Base-by-base conservation (phyloP, 2,113 vertebrate genomes). In the Mus spicilegus region DNA sequence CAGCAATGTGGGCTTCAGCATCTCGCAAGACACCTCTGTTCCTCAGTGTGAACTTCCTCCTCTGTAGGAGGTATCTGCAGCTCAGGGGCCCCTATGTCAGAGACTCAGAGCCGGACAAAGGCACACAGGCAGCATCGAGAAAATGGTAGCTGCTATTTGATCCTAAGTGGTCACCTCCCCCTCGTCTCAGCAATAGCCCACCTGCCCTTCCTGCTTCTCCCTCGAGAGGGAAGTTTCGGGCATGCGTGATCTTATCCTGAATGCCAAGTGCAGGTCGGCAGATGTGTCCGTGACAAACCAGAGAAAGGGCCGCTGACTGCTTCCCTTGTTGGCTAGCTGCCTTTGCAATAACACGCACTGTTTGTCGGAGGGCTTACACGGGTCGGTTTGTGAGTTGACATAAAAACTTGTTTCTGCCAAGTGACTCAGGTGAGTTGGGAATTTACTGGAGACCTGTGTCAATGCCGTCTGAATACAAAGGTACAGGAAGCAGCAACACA, bases 351-450 rank as follows among this genome's bases (percentile, higher is more conserved):
- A 84, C 2, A 49, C 22, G 13, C 90, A 11, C 75, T 97, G 96
- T 95, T 95, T 97, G 93, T 98, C 3, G 39, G 94, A 94, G 92
- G 89, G 95, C 96, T 97, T 95, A 94, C 93, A 89, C 0, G 24
- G 81, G 86, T 94, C 63, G 28, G 86, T 93, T 92, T 97, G 96
- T 80, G 97, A 94, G 91, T 61, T 97, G 96, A 97, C 96, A 94
- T 91, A 96, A 97, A 97, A 97, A 95, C 97, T 97, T 97, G 96
- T 97, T 97, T 96, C 97, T 97, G 96, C 97, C 96, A 89, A 97
- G 95, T 56, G 96, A 87, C 96, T 95, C 97, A 89, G 95, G 96
- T 89, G 96, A 95, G 94, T 96, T 94, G 94, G 94, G 97, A 97
- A 96, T 96, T 96, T 95, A 69, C 96, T 90, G 1, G 91, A 93